These are phyloP conservation scores for Ctenicera cuprea DNA, from an alignment of 2,888 invertebrate genomes.

Conservation along the genomic window DNA sequence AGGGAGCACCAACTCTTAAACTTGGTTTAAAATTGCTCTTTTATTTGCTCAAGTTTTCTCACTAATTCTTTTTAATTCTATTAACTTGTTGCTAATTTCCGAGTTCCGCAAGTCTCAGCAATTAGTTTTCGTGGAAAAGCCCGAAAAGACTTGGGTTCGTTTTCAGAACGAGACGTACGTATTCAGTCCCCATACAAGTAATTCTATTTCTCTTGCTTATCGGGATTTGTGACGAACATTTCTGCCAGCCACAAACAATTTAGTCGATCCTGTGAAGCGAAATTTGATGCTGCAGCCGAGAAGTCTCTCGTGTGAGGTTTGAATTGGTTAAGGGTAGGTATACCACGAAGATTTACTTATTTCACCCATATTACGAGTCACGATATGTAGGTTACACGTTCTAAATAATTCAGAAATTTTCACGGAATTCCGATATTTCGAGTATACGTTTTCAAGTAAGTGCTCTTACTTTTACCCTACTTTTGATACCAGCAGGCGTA, in stretches of 20 bases:
- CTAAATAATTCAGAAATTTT: conserved; percentile 9
- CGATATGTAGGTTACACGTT: not conserved
- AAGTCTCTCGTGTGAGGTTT: conserved; percentile 18
- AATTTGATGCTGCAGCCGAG: conserved; percentile 36
- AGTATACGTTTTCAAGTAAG: no score
- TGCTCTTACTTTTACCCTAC: no score
- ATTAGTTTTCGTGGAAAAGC: conserved; percentile 4
- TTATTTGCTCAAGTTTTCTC: not conserved
- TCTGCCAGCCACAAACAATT: conserved; percentile 45
- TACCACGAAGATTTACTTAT: conserved; percentile 4
- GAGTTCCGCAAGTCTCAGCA: not conserved
- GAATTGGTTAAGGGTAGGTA: conserved; percentile 1
- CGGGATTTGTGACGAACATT: conserved; percentile 43
- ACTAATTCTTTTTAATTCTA: conserved; percentile 9
- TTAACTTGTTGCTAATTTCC: conserved; percentile 19
- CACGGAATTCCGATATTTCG: not conserved
- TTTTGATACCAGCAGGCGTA: no score
- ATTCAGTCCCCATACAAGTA: conserved; percentile 25
- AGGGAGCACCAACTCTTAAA: conserved; percentile 7
- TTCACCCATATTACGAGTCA: not conserved
- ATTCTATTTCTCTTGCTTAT: conserved; percentile 41
- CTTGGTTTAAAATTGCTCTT: conserved; percentile 10
- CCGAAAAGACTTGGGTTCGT: not conserved
- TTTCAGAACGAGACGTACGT: not conserved
- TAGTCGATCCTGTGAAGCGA: conserved; percentile 36